Base-by-base conservation (phyloP, 2,797 vertebrate species). In the Phoebastria nigripes region DNA sequence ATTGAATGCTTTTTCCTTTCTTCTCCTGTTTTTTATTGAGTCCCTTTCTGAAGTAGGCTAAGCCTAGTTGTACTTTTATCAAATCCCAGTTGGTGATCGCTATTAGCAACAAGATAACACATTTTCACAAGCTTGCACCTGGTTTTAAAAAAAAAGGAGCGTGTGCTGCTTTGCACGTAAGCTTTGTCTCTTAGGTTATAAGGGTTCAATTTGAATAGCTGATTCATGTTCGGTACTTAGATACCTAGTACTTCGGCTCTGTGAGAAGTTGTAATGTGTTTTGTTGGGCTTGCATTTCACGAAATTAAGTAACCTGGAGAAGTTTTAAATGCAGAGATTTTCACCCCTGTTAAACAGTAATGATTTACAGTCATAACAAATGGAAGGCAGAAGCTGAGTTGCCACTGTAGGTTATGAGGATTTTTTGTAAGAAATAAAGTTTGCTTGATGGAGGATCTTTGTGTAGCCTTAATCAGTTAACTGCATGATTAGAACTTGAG, bases 51-150 rank as follows among this genome's bases (percentile, higher is more conserved):
- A 92, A 82, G 74, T 17, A 84, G 59, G n/a, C 35, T 82, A 94
- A 96, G 82, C 85, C 89, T 93, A 61, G 94, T 87, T 91, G 82
- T 96, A 82, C 89, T 96, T 96, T 97, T 92, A 94, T 94, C 89
- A 96, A 93, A 80, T 97, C 96, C 90, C 93, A 70, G 82, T 87
- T 95, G 91, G 82, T 83, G 77, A 96, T 92, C 25, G 59, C 73
- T 96, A 83, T 93, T 96, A 96, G 91, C 90, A 94, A 82, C 92
- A 87, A 56, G 65, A 59, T 94, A 77, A 93, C 87, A 67, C 56
- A 1, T 96, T 96, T 96, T 93, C 94, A 92, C 76, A 90, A 92
- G 90, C 82, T 93, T 92, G 78, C 77, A 95, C 94, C 91, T 97
- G 93, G 3, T 87, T 31, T 59, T 24, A 70, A 44, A n/a, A 83